Conservation (phyloP, 2,797 vertebrate genomes). For the Lepidocolaptes lacrymiger region DNA sequence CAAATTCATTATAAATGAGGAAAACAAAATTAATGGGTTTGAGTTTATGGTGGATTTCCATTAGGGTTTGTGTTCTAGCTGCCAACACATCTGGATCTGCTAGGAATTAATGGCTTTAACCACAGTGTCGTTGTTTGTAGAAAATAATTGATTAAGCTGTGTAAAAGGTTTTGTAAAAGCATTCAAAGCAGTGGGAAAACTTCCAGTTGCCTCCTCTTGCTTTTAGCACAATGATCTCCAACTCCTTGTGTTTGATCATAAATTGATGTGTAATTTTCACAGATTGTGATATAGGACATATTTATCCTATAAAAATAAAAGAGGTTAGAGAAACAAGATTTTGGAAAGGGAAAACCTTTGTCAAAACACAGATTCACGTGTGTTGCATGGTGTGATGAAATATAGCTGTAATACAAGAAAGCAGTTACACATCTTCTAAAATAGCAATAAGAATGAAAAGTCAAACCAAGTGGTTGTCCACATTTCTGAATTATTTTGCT, state of each 20-base stretch:
- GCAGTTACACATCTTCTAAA: background rate
- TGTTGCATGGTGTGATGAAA: background rate
- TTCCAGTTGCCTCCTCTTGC: background rate
- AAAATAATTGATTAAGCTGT: slow-evolving; percentile 16
- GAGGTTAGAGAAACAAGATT: background rate
- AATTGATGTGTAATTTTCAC: background rate
- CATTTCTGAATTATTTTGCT: background rate
- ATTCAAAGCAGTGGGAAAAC: background rate
- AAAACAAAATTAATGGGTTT: slow-evolving; percentile 12
- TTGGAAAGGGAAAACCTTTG: background rate
- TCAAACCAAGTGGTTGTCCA: background rate
- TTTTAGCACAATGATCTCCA: background rate
- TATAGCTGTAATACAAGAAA: background rate
- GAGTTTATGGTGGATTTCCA: background rate
- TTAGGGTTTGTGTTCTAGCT: background rate
- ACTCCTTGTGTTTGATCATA: background rate
- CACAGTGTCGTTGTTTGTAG: background rate
- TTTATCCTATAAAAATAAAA: background rate
- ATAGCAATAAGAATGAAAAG: background rate
- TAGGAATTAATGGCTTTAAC: slow-evolving; percentile 11
- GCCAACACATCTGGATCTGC: slow-evolving; percentile 29
- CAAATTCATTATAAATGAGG: slow-evolving; percentile 10
- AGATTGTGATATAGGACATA: background rate
- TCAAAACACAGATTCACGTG: background rate
- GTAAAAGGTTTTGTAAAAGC: slow-evolving; percentile 24